These are phyloP conservation scores for Oreochromis niloticus DNA, from an alignment of 2,113 vertebrate species.

Conservation along the genomic window DNA sequence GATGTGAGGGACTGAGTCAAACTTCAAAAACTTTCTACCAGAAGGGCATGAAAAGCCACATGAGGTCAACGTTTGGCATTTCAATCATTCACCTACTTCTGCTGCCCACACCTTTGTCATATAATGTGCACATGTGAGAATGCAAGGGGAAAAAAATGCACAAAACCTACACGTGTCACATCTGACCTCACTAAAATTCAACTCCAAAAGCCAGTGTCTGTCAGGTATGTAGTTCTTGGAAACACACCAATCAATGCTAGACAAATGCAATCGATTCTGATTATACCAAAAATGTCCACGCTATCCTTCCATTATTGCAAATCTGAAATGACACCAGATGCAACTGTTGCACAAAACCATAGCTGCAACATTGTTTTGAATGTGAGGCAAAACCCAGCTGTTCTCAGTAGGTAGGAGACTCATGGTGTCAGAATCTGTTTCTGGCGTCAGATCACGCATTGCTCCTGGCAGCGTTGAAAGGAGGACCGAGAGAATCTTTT, in stretches of 20 bases:
- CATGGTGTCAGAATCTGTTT: neutral
- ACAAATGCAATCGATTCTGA: slow-evolving; percentile 23
- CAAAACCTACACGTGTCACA: neutral
- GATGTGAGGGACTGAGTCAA: slow-evolving; percentile 39
- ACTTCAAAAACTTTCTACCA: slow-evolving; percentile 45
- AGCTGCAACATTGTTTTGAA: neutral
- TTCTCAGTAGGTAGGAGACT: slow-evolving; percentile 29
- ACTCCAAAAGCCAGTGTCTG: neutral
- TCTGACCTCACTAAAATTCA: slow-evolving; percentile 28
- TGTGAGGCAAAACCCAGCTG: slow-evolving; percentile 3
- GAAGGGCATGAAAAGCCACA: slow-evolving; percentile 27
- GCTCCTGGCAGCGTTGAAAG: neutral
- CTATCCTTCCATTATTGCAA: slow-evolving; percentile 7
- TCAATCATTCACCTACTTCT: slow-evolving; percentile 8
- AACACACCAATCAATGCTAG: neutral
- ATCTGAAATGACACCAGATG: slow-evolving; percentile 49
- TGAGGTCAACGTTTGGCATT: slow-evolving; percentile 52
- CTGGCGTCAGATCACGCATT: slow-evolving; percentile 1
- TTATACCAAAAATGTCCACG: slow-evolving; percentile 10
- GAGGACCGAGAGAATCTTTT: neutral
- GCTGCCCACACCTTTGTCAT: slow-evolving; percentile 41
- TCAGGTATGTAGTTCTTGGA: slow-evolving; percentile 14
- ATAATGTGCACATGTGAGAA: neutral
- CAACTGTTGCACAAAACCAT: neutral
- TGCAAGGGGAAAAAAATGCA: neutral